Conservation (phyloP, 2,797 vertebrate species). For the Macrochelys suwanniensis region DNA sequence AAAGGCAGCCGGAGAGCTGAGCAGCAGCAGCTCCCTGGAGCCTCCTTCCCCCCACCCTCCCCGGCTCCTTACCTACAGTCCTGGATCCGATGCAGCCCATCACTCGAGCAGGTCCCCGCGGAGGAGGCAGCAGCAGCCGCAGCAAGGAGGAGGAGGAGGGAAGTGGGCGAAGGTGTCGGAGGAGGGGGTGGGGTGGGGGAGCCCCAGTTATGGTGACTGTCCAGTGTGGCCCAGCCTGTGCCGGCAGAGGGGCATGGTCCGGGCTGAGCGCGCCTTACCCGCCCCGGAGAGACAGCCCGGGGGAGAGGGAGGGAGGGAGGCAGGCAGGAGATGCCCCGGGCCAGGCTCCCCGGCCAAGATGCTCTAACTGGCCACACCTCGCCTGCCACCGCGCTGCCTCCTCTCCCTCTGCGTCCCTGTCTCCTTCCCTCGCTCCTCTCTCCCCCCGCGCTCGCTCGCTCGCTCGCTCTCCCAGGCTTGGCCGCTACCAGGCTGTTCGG, state of each 20-base stretch:
- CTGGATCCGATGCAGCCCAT: conserved; percentile 88
- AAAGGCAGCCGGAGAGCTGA: neutral
- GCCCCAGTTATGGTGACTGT: conserved; percentile 25
- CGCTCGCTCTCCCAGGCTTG: neutral
- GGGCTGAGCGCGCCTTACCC: neutral
- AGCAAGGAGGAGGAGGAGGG: conserved; percentile 10
- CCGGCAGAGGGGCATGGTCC: conserved; percentile 47
- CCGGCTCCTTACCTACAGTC: conserved; percentile 84
- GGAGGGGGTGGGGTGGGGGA: neutral
- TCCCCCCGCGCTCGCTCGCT: neutral
- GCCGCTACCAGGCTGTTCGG: neutral
- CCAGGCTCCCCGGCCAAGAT: conserved; percentile 54
- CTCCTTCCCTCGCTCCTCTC: neutral
- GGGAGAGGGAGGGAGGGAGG: neutral
- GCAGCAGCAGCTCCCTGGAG: conserved; percentile 29
- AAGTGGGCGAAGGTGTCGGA: neutral
- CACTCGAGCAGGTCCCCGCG: conserved; percentile 65
- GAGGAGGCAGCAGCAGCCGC: conserved; percentile 49
- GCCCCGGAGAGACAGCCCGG: neutral
- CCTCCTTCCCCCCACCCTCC: conserved; percentile 22
- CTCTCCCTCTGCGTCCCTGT: conserved; percentile 64
- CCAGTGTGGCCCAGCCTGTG: conserved; percentile 48
- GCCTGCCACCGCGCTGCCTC: conserved; percentile 70
- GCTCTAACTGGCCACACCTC: conserved; percentile 63
- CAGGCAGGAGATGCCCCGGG: neutral